phyloP scores from a whole-genome alignment of 2,797 vertebrate genomes.

The Discoglossus pictus region DNA sequence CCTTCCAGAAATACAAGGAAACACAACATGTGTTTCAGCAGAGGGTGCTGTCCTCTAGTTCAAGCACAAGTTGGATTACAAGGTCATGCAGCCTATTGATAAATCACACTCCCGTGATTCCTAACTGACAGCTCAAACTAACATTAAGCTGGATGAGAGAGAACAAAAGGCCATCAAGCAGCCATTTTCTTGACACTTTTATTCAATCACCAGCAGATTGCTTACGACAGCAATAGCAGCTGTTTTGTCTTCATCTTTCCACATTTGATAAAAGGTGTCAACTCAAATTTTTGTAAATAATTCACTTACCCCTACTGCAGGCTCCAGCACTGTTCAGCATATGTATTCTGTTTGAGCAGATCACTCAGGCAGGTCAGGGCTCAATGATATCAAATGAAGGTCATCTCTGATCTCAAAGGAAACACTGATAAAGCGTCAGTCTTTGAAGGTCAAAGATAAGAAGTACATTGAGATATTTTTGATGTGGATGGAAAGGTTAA shows the following conservation, averaged over 20 bases:
- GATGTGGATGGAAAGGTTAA: conserved; percentile 84
- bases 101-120: conserved; percentile 99
- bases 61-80: conserved; percentile 73
- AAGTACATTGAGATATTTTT: conserved; percentile 81
- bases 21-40: conserved; percentile 57
- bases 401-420: conserved; percentile 86
- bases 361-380: conserved; percentile 95
- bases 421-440: conserved; percentile 81
- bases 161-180: conserved; percentile 99
- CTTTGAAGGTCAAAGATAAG: conserved; percentile 97
- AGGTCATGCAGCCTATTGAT: conserved; percentile 99
- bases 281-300: conserved; percentile 99
- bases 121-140: conserved; percentile 99
- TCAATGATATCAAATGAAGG: conserved; percentile 96
- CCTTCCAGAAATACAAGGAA: conserved; percentile 11
- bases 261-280: conserved; percentile 99
- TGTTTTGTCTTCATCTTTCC: conserved; percentile 99
- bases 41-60: conserved; percentile 77
- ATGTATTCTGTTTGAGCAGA: conserved; percentile 92
- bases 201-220: conserved; percentile 99
- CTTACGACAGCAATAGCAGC: conserved; percentile 99
- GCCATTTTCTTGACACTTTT: conserved; percentile 99
- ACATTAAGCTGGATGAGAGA: conserved; percentile 99
- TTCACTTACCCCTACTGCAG: conserved; percentile 93
- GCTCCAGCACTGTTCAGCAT: conserved; percentile 87